These are phyloP conservation scores for Hetaerina americana DNA, from an alignment of 1,140 invertebrate genomes.

Conservation along the genomic window DNA sequence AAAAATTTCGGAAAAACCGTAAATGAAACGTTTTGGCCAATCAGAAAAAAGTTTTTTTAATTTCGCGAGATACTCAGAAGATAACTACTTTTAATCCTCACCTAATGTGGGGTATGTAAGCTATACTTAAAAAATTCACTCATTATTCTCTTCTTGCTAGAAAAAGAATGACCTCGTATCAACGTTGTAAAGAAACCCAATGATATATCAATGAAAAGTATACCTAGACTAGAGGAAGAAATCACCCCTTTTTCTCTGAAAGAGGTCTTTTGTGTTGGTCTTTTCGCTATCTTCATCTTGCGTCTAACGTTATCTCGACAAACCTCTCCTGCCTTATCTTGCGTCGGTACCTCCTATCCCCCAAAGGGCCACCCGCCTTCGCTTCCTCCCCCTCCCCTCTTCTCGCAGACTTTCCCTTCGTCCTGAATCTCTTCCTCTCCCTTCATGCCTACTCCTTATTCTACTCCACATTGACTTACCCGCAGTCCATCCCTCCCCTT, in stretches of 20 bases:
- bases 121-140: no score
- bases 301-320: not conserved
- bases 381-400: not conserved
- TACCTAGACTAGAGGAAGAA: not conserved
- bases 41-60: no score
- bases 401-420: not conserved
- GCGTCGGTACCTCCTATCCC: not conserved
- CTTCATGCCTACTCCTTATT: not conserved
- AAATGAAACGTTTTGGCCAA: no score
- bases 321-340: not conserved
- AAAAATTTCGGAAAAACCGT: no score
- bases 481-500: no score
- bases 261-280: not conserved
- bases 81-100: no score
- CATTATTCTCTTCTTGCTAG: no score
- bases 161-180: no score
- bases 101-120: no score
- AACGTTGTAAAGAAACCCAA: no score
- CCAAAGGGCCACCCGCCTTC: not conserved
- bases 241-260: not conserved
- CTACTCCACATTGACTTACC: no score
- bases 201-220: not conserved
- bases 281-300: not conserved
- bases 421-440: not conserved
- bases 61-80: no score